A percentile compares a stretch with the other conserved stretches of the same genome.
phyloP scores from a whole-genome alignment of 1,140 invertebrate genomes.

The Radopholus similis region DNA sequence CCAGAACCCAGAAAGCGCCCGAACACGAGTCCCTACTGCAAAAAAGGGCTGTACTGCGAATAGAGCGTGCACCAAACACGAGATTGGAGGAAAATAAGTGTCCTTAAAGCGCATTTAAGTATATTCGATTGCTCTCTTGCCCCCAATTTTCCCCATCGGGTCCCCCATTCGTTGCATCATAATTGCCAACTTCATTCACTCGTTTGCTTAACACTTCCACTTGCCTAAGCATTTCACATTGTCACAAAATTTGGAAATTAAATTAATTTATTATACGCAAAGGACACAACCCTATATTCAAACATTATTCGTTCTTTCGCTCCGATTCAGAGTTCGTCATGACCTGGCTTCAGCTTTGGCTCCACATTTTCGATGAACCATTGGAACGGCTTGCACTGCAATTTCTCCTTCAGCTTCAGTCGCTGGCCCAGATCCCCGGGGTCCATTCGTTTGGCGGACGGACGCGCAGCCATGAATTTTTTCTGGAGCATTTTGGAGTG shows the following conservation, averaged over 20 bases:
- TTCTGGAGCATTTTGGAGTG: conserved; percentile 27
- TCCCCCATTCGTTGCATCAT: background rate
- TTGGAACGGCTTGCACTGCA: conserved; percentile 82
- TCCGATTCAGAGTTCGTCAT: conserved; percentile 12
- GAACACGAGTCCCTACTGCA: conserved; percentile 46
- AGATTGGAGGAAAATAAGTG: background rate
- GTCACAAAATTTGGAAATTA: background rate
- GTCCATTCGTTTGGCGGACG: conserved; percentile 50
- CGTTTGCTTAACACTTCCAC: background rate
- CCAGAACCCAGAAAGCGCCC: conserved; percentile 39
- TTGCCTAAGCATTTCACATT: background rate
- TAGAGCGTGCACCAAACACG: background rate
- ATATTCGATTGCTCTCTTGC: background rate
- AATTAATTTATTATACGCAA: background rate
- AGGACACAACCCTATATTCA: background rate
- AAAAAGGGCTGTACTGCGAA: conserved; percentile 2
- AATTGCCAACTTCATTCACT: background rate
- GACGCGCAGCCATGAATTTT: conserved; percentile 31
- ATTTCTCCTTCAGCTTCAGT: conserved; percentile 70
- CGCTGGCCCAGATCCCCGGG: conserved; percentile 76
- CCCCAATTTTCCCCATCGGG: background rate
- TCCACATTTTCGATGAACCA: conserved; percentile 93
- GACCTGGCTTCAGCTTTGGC: conserved; percentile 40
- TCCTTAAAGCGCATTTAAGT: background rate
- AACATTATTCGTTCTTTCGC: background rate